Percentiles rank a stretch among this genome's conserved stretches.
These are phyloP conservation scores for Volucella zonaria DNA, from an alignment of 2,888 invertebrate species.

Conservation along the genomic window DNA sequence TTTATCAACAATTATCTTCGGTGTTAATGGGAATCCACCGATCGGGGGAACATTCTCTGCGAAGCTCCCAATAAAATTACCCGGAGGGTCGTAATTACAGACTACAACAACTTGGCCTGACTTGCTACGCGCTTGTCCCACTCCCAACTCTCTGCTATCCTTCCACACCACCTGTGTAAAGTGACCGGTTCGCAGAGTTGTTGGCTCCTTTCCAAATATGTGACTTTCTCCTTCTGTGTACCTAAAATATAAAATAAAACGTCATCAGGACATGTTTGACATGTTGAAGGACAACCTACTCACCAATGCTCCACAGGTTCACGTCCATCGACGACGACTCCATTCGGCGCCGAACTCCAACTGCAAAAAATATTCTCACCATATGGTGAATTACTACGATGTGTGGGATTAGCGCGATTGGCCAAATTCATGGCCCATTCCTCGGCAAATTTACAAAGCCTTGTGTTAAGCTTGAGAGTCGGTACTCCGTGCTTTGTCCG, in stretches of 20 bases:
- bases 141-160: conserved; percentile 88
- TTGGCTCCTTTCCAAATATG: conserved; percentile 86
- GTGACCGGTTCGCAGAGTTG: conserved; percentile 88
- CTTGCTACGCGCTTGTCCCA: conserved; percentile 86
- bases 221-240: conserved; percentile 87
- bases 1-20: conserved; percentile 76
- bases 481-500: conserved; percentile 87
- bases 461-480: conserved; percentile 86
- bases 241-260: conserved; percentile 54
- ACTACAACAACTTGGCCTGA: conserved; percentile 92
- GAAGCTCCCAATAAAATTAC: conserved; percentile 92
- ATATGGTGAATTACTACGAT: conserved; percentile 89
- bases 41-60: conserved; percentile 88
- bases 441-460: conserved; percentile 87
- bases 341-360: conserved; percentile 85
- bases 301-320: conserved; percentile 82
- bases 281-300: not conserved
- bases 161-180: conserved; percentile 93
- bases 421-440: conserved; percentile 88
- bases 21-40: conserved; percentile 78
- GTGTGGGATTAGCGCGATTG: conserved; percentile 87
- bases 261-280: not conserved
- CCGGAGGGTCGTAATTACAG: conserved; percentile 93
- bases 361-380: conserved; percentile 92
- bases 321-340: conserved; percentile 84